These are phyloP conservation scores for Stenurella melanura DNA, from an alignment of 2,888 invertebrate genomes.

Conservation along the genomic window DNA sequence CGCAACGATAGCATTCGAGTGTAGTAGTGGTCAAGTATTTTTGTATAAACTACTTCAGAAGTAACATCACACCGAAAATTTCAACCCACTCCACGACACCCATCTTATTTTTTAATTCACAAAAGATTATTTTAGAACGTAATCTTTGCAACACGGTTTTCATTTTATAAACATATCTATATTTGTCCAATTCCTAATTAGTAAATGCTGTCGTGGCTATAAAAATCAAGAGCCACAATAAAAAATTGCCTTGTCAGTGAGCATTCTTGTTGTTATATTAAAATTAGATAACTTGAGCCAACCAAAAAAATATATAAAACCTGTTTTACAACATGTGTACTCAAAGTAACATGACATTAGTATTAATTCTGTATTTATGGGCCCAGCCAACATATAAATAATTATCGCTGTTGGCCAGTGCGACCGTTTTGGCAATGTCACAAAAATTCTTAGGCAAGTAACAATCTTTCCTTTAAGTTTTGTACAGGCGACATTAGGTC, in stretches of 20 bases:
- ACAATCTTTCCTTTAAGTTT: neutral
- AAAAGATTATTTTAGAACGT: slow-evolving; percentile 11
- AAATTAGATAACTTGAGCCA: slow-evolving; percentile 35
- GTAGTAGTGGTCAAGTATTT: too few relatives aligned
- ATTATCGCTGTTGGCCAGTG: slow-evolving; percentile 15
- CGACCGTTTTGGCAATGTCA: slow-evolving; percentile 1
- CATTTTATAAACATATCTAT: slow-evolving; percentile 40
- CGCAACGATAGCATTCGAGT: too few relatives aligned
- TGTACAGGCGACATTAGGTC: too few relatives aligned
- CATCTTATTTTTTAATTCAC: neutral
- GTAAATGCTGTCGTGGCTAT: slow-evolving; percentile 23
- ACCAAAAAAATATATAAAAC: slow-evolving; percentile 15
- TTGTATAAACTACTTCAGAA: too few relatives aligned
- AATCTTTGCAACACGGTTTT: slow-evolving; percentile 37
- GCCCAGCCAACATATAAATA: slow-evolving; percentile 19
- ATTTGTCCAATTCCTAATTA: slow-evolving; percentile 37
- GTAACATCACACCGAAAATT: too few relatives aligned
- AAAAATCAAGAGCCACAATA: slow-evolving; percentile 36
- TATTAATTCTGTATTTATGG: slow-evolving; percentile 33
- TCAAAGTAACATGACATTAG: slow-evolving; percentile 36
- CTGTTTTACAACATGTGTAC: slow-evolving; percentile 32
- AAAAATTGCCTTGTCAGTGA: slow-evolving; percentile 37
- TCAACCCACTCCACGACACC: neutral
- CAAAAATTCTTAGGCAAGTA: slow-evolving; percentile 16
- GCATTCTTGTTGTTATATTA: slow-evolving; percentile 40